Conservation (phyloP, 1,140 invertebrate genomes). For the Sarcophaga peregrina region DNA sequence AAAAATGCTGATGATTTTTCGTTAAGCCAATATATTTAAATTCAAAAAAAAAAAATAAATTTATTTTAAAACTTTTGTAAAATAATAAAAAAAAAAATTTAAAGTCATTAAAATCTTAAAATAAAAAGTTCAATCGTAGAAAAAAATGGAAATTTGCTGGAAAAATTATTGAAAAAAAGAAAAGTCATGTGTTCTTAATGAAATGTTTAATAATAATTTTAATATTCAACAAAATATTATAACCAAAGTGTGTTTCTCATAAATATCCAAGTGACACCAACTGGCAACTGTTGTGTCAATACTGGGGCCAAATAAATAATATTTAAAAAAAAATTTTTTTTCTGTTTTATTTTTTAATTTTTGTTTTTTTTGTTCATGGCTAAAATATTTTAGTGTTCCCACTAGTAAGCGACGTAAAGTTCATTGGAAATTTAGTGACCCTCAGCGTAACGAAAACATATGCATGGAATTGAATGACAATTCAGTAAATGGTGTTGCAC, state of each 20-base stretch:
- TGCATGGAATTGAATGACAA: slow-evolving; percentile 27
- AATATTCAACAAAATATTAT: no score
- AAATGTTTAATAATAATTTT: no score
- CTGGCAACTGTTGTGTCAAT: slow-evolving; percentile 16
- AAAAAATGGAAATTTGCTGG: no score
- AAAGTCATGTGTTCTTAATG: neutral
- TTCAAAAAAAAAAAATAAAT: no score
- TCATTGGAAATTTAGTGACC: slow-evolving; percentile 20
- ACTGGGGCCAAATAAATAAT: neutral
- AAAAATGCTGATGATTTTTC: no score
- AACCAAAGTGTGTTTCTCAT: neutral
- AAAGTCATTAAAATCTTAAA: no score
- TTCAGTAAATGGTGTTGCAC: slow-evolving; percentile 16
- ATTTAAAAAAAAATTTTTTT: neutral
- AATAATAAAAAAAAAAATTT: no score
- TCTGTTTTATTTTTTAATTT: slow-evolving; percentile 19
- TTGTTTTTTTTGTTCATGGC: slow-evolving; percentile 11
- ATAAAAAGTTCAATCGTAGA: no score
- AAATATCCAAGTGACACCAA: neutral
- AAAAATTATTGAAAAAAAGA: no score
- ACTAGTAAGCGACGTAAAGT: slow-evolving; percentile 29
- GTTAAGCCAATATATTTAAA: no score
- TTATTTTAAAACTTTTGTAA: no score
- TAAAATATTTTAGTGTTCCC: slow-evolving; percentile 29
- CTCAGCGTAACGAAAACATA: neutral